Evolutionary conservation across 2,797 vertebrate species (phyloP), one percentile per base, ranked within the genome.

Genomic region (Coranthus polyacanthus): DNA sequence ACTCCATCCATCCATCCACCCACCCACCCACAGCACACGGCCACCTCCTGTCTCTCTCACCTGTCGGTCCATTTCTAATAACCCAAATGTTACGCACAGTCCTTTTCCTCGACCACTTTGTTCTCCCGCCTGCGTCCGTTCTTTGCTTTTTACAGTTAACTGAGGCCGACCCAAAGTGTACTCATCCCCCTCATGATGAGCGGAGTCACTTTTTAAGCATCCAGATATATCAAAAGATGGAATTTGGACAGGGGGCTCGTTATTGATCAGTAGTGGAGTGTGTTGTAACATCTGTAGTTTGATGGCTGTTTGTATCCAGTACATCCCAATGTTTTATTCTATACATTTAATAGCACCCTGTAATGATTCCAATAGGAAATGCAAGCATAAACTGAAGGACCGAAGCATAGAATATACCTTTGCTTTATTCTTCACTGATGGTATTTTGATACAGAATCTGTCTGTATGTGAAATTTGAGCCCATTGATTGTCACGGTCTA

Each of bases 301-400:
- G 58, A 60, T 79, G 64, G 81, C 61, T 74, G 60, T 82, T 70
- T 87, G 61, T 82, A 82, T 78, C 38, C 60, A 73, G 74, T 59
- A 66, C 53, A 70, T 72, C 69, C 39, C 15, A 34, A 10, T 60
- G 50, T 82, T 67, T 78, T 64, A 32, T 72, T 79, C 42, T 72
- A 17, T 58, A 38, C 52, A 45, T 59, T 58, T 71, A 24, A 47
- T 71, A 67, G 46, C 12, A 20, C 67, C 69, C 26, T 22, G 7
- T 36, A 44, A 34, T 47, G 43, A 70, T 52, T 74, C 44, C 61
- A 63, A 47, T 26, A 42, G 53, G 36, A 68, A 36, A n/a, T n/a
- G 47, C 32, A 55, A 77, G 44, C 29, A n/a, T 3, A 10, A 18
- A 45, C 41, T 6, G 21, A 51, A 29, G n/a, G 52, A 57, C 51